A percentile compares a stretch with the other conserved stretches of the same genome.
Conservation (phyloP, 2,113 vertebrate species). For the Lepus timidus region DNA sequence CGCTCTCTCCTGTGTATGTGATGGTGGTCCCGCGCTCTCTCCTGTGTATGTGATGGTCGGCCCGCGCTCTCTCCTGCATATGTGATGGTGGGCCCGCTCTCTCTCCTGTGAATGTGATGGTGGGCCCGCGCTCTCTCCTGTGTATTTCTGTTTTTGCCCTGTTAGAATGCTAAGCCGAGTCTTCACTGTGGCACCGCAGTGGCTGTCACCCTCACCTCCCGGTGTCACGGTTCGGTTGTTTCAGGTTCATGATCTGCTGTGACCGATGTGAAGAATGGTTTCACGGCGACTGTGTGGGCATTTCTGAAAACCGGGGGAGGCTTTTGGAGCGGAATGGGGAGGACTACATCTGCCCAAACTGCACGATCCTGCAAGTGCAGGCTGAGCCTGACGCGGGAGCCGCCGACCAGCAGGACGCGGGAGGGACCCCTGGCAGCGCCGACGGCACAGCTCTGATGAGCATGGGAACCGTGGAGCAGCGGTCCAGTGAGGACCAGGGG, state of each 20-base stretch:
- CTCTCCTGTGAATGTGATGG: accelerated
- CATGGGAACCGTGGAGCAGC: constrained; percentile 87
- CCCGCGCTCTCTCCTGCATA: too few relatives aligned
- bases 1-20: too few relatives aligned
- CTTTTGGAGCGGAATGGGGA: constrained; percentile 92
- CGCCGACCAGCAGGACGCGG: constrained; percentile 75
- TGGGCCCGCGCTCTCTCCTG: neutral
- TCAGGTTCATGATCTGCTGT: constrained; percentile 97
- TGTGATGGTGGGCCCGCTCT: too few relatives aligned
- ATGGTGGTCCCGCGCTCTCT: too few relatives aligned
- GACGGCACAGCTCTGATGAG: constrained; percentile 87
- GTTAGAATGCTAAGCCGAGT: neutral
- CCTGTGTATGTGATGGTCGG: neutral
- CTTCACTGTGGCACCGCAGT: neutral
- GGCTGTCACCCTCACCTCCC: neutral
- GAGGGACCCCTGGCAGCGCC: constrained; percentile 71
- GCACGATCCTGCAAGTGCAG: constrained; percentile 93
- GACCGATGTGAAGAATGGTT: constrained; percentile 96
- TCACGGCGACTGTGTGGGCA: constrained; percentile 95
- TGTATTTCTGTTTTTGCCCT: neutral
- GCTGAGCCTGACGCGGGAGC: constrained; percentile 84
- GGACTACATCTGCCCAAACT: constrained; percentile 94
- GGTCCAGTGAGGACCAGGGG: constrained; percentile 89
- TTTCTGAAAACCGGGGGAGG: constrained; percentile 91
- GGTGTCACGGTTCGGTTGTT: neutral